Percentiles rank a stretch among this genome's conserved stretches.
Conservation (phyloP, 2,797 vertebrate species). For the Tympanoctomys barrerae region DNA sequence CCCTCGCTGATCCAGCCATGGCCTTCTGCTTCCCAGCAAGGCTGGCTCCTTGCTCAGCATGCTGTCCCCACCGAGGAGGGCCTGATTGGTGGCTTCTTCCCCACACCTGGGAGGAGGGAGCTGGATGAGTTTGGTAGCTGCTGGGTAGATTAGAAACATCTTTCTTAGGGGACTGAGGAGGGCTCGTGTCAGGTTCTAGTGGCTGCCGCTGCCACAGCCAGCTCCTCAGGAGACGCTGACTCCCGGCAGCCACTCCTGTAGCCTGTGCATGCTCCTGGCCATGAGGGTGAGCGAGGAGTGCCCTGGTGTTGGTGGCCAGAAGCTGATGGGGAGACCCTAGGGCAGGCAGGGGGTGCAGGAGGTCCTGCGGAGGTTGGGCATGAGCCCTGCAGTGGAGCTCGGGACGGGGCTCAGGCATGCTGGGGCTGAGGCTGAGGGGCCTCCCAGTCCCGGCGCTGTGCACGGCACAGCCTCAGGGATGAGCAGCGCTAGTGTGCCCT, state of each 20-base stretch:
- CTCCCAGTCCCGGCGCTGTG: not conserved
- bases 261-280: too few relatives aligned
- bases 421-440: fast-evolving
- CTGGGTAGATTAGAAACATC: not conserved
- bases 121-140: not conserved
- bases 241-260: fast-evolving
- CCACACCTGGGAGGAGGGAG: not conserved
- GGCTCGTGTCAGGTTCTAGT: not conserved
- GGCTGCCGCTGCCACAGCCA: fast-evolving
- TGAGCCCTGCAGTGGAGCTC: not conserved
- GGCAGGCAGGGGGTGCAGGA: not conserved
- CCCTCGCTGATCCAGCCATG: fast-evolving
- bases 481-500: fast-evolving
- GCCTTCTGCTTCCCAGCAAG: not conserved
- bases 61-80: not conserved
- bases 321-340: not conserved
- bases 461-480: not conserved
- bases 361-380: not conserved
- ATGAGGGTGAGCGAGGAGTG: not conserved
- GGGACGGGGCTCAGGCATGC: not conserved
- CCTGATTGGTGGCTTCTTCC: not conserved
- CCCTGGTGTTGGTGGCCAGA: not conserved
- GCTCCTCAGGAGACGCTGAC: not conserved
- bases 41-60: too few relatives aligned
- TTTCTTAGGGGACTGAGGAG: not conserved